Conservation (phyloP, 2,888 invertebrate genomes). For the Machimus atricapillus region DNA sequence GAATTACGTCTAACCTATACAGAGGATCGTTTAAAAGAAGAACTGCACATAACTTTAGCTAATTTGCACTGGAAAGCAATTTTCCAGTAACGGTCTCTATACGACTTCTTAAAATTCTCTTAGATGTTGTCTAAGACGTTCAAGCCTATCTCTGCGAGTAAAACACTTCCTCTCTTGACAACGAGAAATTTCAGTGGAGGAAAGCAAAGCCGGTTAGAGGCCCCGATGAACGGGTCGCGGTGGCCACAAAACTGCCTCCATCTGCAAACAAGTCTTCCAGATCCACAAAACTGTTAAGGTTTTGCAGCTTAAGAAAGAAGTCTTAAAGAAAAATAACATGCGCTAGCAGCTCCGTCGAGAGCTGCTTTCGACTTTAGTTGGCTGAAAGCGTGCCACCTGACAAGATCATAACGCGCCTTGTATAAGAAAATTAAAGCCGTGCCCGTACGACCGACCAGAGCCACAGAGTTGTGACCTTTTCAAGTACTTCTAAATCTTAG, state of each 20-base stretch:
- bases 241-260: neutral
- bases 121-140: neutral
- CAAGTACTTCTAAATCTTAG: conserved; percentile 4
- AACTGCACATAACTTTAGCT: neutral
- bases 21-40: neutral
- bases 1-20: neutral
- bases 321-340: conserved; percentile 19
- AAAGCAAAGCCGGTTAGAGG: conserved; percentile 1
- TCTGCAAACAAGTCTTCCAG: conserved; percentile 26
- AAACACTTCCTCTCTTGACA: neutral
- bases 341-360: conserved; percentile 18
- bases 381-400: conserved; percentile 47
- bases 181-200: neutral
- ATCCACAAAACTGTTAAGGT: neutral
- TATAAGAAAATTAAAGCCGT: neutral
- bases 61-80: neutral
- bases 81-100: conserved; percentile 19
- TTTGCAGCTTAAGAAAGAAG: neutral
- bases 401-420: conserved; percentile 37
- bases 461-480: neutral
- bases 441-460: neutral
- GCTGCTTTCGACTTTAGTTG: conserved; percentile 43
- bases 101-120: neutral
- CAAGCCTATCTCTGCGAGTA: neutral
- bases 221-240: neutral